phyloP scores from a whole-genome alignment of 2,113 vertebrate genomes.

The Microtus pennsylvanicus region DNA sequence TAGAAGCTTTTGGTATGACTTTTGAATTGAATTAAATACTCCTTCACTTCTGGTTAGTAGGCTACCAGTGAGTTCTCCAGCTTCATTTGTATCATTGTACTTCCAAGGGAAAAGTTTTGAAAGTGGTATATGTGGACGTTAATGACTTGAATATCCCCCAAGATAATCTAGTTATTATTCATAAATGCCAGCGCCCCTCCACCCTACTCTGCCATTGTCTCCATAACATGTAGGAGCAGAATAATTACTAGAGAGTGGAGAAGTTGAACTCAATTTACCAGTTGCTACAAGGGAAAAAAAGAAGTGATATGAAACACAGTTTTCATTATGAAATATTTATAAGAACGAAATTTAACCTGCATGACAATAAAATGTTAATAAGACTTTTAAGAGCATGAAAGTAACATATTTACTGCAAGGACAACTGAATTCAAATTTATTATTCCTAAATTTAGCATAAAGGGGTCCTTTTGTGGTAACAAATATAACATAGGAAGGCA shows the following conservation, averaged over 20 bases:
- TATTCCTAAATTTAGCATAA: conserved; percentile 46
- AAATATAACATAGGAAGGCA: conserved; percentile 9
- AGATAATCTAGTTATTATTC: background rate
- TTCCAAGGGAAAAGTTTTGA: background rate
- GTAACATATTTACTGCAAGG: conserved; percentile 61
- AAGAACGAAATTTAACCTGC: conserved; percentile 50
- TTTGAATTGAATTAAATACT: conserved; percentile 53
- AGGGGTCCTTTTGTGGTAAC: background rate
- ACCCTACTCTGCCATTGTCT: background rate
- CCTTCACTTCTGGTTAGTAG: background rate
- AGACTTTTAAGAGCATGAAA: conserved; percentile 64
- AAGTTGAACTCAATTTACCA: conserved; percentile 77
- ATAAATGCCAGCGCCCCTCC: background rate
- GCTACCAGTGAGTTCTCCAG: background rate
- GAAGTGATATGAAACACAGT: conserved; percentile 26
- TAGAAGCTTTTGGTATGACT: background rate
- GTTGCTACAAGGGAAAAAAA: conserved; percentile 22
- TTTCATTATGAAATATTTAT: conserved; percentile 69
- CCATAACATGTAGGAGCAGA: background rate
- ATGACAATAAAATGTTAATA: conserved; percentile 73
- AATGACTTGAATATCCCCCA: conserved; percentile 21
- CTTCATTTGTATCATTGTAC: conserved; percentile 36
- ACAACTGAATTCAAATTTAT: conserved; percentile 63
- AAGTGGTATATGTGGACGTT: background rate
- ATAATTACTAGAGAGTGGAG: conserved; percentile 69